Conservation (phyloP, 2,888 invertebrate genomes). For the Muschampia plurimacula region DNA sequence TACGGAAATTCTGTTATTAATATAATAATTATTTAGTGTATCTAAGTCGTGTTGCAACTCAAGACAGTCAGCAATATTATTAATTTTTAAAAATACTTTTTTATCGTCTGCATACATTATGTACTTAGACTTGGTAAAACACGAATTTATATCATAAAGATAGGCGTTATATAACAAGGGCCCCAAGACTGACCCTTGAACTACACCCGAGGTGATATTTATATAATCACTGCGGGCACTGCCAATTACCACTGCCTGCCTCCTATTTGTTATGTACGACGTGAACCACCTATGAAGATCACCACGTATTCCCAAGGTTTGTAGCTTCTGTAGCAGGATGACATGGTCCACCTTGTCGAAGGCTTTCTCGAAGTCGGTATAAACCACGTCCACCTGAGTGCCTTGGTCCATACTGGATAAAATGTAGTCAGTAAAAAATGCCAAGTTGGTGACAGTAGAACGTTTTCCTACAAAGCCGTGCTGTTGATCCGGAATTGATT, state of each 20-base stretch:
- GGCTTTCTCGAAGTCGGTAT: constrained; percentile 4
- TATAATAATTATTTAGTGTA: constrained; percentile 1
- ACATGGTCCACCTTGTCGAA: constrained; percentile 8
- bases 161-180: constrained; percentile 8
- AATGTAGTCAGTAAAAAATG: not conserved
- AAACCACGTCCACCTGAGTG: constrained; percentile 1
- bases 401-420: not conserved
- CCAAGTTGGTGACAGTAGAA: constrained; percentile 2
- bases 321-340: not conserved
- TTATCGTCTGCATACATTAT: constrained; percentile 5
- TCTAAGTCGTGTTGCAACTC: not conserved
- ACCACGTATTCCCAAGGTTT: constrained; percentile 6
- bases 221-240: not conserved
- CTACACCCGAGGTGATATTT: not conserved
- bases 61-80: not conserved
- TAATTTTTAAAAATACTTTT: constrained; percentile 6
- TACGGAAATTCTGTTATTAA: not conserved
- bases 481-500: constrained; percentile 19
- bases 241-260: too few relatives aligned
- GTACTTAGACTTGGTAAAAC: constrained; percentile 6
- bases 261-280: too few relatives aligned
- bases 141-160: constrained; percentile 3
- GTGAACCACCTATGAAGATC: not conserved
- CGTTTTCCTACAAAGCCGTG: constrained; percentile 20
- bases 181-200: not conserved